These are phyloP conservation scores for Lepilemur ruficaudatus DNA, from an alignment of 2,797 vertebrate species.

Conservation along the genomic window DNA sequence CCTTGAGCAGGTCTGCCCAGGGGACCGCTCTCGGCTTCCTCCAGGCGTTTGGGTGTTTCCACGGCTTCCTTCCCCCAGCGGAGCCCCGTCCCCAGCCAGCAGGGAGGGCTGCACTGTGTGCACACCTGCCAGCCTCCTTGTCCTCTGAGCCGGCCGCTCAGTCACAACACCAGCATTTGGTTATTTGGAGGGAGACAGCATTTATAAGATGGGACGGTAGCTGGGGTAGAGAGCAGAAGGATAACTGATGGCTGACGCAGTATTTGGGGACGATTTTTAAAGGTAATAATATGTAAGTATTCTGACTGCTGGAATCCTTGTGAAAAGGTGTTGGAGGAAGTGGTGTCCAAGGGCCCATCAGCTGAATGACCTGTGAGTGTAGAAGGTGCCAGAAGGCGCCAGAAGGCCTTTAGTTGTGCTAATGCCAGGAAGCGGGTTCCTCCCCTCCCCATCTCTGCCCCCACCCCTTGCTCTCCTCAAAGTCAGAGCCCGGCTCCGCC, in stretches of 20 bases:
- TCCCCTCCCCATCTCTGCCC: neutral
- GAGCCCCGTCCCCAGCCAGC: neutral
- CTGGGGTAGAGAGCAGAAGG: neutral
- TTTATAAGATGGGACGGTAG: neutral
- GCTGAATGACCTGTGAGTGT: neutral
- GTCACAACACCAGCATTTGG: neutral
- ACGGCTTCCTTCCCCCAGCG: neutral
- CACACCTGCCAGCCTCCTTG: neutral
- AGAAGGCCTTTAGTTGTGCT: neutral
- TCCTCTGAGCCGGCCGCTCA: neutral
- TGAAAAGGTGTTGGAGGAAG: neutral
- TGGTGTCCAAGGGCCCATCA: neutral
- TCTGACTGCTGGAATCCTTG: neutral
- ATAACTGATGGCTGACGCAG: too few species aligned
- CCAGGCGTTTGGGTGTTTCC: neutral
- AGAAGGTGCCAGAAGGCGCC: neutral
- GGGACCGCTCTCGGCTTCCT: neutral
- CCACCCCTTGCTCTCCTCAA: neutral
- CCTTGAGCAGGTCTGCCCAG: too few species aligned
- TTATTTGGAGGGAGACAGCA: neutral
- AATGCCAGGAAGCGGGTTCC: rapidly evolving
- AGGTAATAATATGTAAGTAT: neutral
- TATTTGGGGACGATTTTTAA: neutral
- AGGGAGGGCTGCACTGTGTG: neutral
- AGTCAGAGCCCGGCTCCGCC: neutral